Conservation (phyloP, 2,888 invertebrate species). For the Meliscaeva auricollis region DNA sequence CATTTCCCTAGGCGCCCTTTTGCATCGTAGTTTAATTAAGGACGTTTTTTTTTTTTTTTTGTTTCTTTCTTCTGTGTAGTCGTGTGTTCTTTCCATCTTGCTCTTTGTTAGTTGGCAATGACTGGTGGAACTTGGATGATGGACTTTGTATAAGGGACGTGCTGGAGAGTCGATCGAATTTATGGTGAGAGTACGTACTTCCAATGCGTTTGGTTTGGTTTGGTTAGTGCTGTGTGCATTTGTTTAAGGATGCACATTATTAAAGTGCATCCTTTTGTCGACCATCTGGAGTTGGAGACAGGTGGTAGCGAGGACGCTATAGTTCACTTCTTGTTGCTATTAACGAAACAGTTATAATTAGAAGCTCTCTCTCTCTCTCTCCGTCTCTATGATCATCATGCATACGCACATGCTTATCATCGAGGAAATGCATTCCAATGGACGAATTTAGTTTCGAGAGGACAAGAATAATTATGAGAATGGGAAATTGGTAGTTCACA, state of each 20-base stretch:
- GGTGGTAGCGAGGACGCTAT: not conserved
- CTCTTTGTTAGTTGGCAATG: not conserved
- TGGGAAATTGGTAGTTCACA: constrained; percentile 36
- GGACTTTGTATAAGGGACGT: constrained; percentile 43
- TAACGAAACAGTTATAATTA: constrained; percentile 75
- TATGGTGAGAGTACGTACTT: constrained; percentile 10
- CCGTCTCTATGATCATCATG: constrained; percentile 30
- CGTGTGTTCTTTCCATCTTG: constrained; percentile 19
- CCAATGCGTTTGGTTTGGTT: not conserved
- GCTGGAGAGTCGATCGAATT: constrained; percentile 61
- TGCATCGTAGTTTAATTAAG: constrained; percentile 73
- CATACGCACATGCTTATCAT: constrained; percentile 44
- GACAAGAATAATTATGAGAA: constrained; percentile 29
- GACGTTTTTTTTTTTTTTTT: constrained; percentile 40
- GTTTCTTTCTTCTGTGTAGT: not conserved
- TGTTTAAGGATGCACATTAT: constrained; percentile 21
- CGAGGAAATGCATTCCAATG: constrained; percentile 62
- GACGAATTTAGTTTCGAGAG: constrained; percentile 31
- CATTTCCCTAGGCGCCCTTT: constrained; percentile 61
- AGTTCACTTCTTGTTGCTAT: constrained; percentile 58
- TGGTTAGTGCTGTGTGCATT: not conserved
- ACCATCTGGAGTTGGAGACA: not conserved
- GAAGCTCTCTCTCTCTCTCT: constrained; percentile 39
- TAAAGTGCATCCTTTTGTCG: constrained; percentile 46
- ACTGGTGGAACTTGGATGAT: not conserved